Evolutionary conservation across 2,113 vertebrate genomes (phyloP), one percentile per base, ranked within the genome.

Genomic region (Colinus virginianus): DNA sequence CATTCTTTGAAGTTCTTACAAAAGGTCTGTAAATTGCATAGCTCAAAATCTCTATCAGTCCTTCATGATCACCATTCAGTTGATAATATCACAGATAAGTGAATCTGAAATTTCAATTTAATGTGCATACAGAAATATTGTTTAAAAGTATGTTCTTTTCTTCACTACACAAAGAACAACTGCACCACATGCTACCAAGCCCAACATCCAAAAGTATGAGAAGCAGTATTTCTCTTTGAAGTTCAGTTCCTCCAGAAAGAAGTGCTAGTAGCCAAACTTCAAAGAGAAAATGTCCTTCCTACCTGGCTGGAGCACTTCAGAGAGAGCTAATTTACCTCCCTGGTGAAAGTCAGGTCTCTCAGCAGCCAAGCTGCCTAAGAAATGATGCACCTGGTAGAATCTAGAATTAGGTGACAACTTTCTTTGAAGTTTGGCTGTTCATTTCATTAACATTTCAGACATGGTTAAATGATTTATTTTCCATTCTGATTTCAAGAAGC

Each of bases 381-480:
- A 90, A 63, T 83, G 5, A 69, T 88, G 42, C 43, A 90, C 56
- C 56, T 94, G 68, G 90, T 96, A 64, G 90, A 90, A 72, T 88
- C 71, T 45, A 56, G 83, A 96, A 94, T 77, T 74, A 91, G 56
- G 67, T 53, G 51, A 83, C 32, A 40, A 80, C 71, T 89, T 85
- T 85, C 95, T 97, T 97, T 97, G 94, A 96, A 95, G 95, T 72
- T 74, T 88, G 68, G 32, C 74, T 70, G 13, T 17, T 77, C 40
- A 42, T 79, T 34, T 94, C 40, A 93, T 96, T 96, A 94, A 36
- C 70, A 96, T 95, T 96, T 93, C 78, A 95, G 93, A 89, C 61
- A 68, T 77, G 30, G 42, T 70, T 59, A 92, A 83, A 90, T 80
- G 0, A 86, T 90, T 89, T 89, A 76, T 25, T 87, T 90, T 64